Conservation (phyloP, 92 coral and sea anemone genomes). For the Chrysogorgia sp. region DNA sequence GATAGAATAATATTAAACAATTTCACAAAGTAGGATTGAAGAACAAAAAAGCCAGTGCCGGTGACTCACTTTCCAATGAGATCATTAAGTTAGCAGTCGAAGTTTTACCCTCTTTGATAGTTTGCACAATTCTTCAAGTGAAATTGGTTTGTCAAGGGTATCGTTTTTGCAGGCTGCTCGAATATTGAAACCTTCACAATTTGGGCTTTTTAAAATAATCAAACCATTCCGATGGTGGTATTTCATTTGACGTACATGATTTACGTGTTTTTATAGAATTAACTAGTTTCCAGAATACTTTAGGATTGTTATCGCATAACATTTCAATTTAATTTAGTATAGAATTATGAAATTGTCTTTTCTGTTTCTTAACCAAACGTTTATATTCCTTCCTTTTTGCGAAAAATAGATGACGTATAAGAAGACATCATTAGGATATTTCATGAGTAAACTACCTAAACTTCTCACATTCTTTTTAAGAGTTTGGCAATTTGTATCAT, state of each 20-base stretch:
- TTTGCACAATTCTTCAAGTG: slow-evolving; percentile 32
- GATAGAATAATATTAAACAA: slow-evolving; percentile 29
- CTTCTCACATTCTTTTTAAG: too few relatives aligned
- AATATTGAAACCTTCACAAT: slow-evolving; percentile 9
- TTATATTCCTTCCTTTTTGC: too few relatives aligned
- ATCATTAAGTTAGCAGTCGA: too few relatives aligned
- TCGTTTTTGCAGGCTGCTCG: slow-evolving; percentile 9
- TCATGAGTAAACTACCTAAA: too few relatives aligned
- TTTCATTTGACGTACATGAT: too few relatives aligned
- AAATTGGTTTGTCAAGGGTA: slow-evolving; percentile 28
- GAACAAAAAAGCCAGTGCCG: slow-evolving; percentile 27
- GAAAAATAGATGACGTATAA: too few relatives aligned
- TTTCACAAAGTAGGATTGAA: slow-evolving; percentile 13
- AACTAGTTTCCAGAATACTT: slow-evolving; percentile 6
- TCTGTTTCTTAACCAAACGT: slow-evolving; percentile 2
- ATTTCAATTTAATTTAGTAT: background rate
- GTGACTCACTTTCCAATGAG: slow-evolving; percentile 32
- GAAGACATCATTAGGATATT: too few relatives aligned
- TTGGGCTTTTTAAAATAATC: slow-evolving; percentile 34
- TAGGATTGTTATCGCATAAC: slow-evolving; percentile 3
- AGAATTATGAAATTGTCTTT: too few relatives aligned
- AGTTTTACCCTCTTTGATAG: slow-evolving; percentile 18
- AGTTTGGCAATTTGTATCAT: too few relatives aligned
- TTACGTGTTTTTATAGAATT: slow-evolving; percentile 37
- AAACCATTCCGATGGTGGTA: slow-evolving; percentile 26